A percentile compares a stretch with the other conserved stretches of the same genome.
Evolutionary conservation across 1,140 invertebrate species (phyloP).

Genomic region (Pseudachorutes palmiensis): DNA sequence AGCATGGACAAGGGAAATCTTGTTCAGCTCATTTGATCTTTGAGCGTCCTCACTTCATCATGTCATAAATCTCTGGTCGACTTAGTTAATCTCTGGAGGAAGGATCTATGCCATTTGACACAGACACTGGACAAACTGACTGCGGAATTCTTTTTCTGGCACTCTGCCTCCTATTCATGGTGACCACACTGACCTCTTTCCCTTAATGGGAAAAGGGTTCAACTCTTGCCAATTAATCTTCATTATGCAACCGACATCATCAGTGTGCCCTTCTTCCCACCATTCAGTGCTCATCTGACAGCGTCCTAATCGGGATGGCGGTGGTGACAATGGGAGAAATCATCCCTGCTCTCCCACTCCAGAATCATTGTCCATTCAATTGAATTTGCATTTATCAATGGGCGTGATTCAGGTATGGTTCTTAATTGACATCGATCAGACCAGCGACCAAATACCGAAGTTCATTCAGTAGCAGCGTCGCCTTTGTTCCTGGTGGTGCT

Average conservation of each 20-base stretch:
- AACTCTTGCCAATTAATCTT: background rate
- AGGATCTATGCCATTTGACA: background rate
- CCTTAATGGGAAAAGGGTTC: background rate
- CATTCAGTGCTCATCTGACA: too few species aligned
- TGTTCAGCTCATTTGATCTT: slow-evolving; percentile 20
- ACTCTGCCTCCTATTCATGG: background rate
- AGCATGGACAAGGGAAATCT: too few species aligned
- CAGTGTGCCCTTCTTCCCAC: too few species aligned
- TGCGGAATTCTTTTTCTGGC: background rate
- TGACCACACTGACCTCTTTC: background rate
- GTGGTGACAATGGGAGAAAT: background rate
- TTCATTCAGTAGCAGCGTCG: background rate
- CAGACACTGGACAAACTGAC: background rate
- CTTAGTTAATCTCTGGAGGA: background rate
- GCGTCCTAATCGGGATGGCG: background rate
- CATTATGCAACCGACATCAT: too few species aligned
- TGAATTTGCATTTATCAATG: background rate
- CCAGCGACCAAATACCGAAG: background rate
- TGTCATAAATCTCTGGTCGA: slow-evolving; percentile 16
- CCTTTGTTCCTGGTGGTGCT: background rate
- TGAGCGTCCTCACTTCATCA: slow-evolving; percentile 11
- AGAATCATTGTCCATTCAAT: background rate
- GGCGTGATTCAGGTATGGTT: background rate
- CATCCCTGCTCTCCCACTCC: background rate
- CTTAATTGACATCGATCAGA: background rate